Base-by-base conservation (phyloP, 2,797 vertebrate genomes). In the Psittacula echo region DNA sequence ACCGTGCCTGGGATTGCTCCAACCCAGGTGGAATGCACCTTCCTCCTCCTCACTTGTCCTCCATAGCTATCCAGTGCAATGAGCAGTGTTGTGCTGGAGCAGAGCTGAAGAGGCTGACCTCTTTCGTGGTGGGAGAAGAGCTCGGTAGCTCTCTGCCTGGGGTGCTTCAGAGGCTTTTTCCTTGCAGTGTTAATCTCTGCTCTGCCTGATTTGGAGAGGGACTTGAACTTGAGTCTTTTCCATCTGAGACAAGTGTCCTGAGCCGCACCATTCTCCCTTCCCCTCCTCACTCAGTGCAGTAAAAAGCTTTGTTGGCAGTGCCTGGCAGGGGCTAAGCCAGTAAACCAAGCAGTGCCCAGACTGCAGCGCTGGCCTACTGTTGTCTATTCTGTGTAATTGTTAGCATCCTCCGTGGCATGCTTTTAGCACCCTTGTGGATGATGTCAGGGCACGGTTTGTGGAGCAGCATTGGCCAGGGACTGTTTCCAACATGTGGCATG, bases 41-140 rank as follows among this genome's bases (percentile, higher is more conserved):
- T 64, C 30, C 19, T 73, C 14, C 62, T 84, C 53, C 20, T 17
- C 23, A 39, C 13, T 53, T 87, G 39, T 60, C 13, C 27, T 78
- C 30, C 2, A 0, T 13, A 39, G 37, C n/a, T 86, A 2, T 44
- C 37, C 17, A 22, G 26, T 22, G 19, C 2, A 2, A 65, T 37
- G 68, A 61, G 22, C 60, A 32, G 22, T 53, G 5, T 26, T 16
- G 4, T 61, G 66, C 16, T 81, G 58, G 41, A 84, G 32, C 24
- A 85, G 71, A 67, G 56, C n/a, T 77, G 53, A 90, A 80, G 41
- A 39, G 24, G 2, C 30, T 84, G 24, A 67, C 15, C 1, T 6
- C 54, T 87, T 67, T 77, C 44, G n/a, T 66, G 51, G 24, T 60
- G 17, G 53, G 58, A 75, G 71, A 85, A 79, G 85, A 82, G 22